Evolutionary conservation across 2,113 vertebrate species (phyloP).

Genomic region (Apus apus): DNA sequence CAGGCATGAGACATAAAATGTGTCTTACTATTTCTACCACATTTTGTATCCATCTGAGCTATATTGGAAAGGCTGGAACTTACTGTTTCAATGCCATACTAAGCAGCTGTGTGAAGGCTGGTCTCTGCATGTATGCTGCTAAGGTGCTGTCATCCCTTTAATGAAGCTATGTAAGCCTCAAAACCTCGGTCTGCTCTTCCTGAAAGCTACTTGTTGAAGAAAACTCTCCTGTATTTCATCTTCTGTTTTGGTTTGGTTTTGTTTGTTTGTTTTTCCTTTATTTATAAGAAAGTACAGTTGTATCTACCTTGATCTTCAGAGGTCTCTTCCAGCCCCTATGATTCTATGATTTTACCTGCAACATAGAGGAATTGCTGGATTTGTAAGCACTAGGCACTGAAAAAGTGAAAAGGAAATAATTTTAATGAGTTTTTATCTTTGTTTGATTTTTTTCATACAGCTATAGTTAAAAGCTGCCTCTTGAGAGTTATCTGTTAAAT

Average conservation of each 20-base stretch:
- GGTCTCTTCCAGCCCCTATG: too few relatives aligned
- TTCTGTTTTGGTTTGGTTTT: neutral
- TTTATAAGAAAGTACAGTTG: neutral
- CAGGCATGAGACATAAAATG: neutral
- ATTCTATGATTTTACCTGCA: neutral
- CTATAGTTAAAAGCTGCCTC: neutral
- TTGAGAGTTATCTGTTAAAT: neutral
- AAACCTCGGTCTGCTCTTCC: neutral
- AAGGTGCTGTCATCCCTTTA: neutral
- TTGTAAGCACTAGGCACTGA: neutral
- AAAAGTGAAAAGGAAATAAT: neutral
- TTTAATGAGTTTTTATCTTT: neutral
- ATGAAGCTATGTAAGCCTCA: neutral
- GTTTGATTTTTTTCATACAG: neutral
- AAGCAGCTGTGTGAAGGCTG: neutral
- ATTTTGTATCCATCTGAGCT: neutral
- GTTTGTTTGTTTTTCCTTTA: neutral
- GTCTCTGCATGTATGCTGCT: neutral
- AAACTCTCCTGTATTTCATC: neutral
- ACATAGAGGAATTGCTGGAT: neutral
- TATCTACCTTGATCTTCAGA: neutral
- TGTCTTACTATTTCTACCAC: neutral
- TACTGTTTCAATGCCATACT: neutral
- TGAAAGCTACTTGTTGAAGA: neutral
- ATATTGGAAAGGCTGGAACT: neutral